A percentile compares a stretch with the other conserved stretches of the same genome.
Evolutionary conservation across 2,797 vertebrate genomes (phyloP).

Genomic region (Champsocephalus gunnari): DNA sequence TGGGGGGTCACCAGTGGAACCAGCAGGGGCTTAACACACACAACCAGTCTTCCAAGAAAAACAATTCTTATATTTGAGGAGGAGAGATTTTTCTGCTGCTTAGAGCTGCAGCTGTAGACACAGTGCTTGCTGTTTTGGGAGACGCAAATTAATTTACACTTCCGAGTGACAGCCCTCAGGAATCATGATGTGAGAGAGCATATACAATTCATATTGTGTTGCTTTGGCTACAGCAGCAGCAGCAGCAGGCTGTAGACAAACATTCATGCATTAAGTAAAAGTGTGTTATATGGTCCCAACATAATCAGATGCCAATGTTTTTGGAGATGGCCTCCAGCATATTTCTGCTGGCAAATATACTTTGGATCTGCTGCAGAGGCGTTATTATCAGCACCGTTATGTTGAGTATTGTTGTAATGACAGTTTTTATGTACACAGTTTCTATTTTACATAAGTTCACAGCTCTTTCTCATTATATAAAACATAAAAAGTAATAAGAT

Average conservation of each 20-base stretch:
- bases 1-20: conserved; percentile 47
- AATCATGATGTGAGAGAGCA: conserved; percentile 50
- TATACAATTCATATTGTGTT: conserved; percentile 33
- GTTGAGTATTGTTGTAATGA: not conserved
- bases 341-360: conserved; percentile 3
- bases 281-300: conserved; percentile 12
- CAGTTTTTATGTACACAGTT: not conserved
- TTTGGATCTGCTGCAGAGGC: not conserved
- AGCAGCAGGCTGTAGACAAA: conserved; percentile 12
- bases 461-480: not conserved
- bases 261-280: not conserved
- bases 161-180: conserved; percentile 60
- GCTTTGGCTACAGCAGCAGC: conserved; percentile 25
- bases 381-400: not conserved
- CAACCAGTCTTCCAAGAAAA: conserved; percentile 27
- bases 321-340: not conserved
- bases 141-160: conserved; percentile 81
- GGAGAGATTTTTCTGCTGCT: conserved; percentile 48
- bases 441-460: not conserved
- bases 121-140: conserved; percentile 70
- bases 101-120: conserved; percentile 46
- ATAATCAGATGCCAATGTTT: conserved; percentile 17
- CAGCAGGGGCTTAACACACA: conserved; percentile 42
- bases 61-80: conserved; percentile 27
- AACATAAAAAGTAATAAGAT: not conserved